A percentile compares a stretch with the other conserved stretches of the same genome.
These are phyloP conservation scores for Epinephelus malabaricus DNA, from an alignment of 2,797 vertebrate species.

Conservation along the genomic window DNA sequence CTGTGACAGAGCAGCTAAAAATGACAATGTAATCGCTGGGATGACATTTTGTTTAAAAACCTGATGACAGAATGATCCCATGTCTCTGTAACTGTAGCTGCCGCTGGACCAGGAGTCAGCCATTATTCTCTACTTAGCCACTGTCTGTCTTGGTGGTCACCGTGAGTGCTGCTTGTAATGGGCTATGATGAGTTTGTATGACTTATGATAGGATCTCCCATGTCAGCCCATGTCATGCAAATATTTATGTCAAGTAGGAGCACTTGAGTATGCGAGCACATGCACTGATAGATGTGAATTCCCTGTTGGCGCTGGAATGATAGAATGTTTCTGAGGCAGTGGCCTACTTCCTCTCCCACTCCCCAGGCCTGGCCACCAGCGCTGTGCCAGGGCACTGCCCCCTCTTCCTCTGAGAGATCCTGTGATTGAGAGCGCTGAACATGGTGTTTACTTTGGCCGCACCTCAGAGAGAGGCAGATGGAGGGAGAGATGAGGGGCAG, in stretches of 20 bases:
- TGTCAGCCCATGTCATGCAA: slow-evolving; percentile 82
- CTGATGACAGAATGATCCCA: slow-evolving; percentile 84
- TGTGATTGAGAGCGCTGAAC: slow-evolving; percentile 75
- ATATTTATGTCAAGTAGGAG: slow-evolving; percentile 83
- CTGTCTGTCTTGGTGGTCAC: slow-evolving; percentile 81
- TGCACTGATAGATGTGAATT: slow-evolving; percentile 80
- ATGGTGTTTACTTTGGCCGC: slow-evolving; percentile 75
- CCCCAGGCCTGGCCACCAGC: slow-evolving; percentile 68
- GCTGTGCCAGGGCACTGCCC: slow-evolving; percentile 71
- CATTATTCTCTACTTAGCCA: slow-evolving; percentile 83
- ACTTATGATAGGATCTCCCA: slow-evolving; percentile 83
- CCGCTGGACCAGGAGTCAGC: slow-evolving; percentile 76
- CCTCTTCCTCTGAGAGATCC: slow-evolving; percentile 85
- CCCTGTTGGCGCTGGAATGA: slow-evolving; percentile 69
- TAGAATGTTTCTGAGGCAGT: slow-evolving; percentile 72
- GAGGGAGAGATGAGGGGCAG: slow-evolving; percentile 47
- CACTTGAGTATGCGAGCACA: slow-evolving; percentile 68
- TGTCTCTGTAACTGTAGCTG: slow-evolving; percentile 82
- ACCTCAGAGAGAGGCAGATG: slow-evolving; percentile 64
- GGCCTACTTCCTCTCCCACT: slow-evolving; percentile 74
- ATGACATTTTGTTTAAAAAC: slow-evolving; percentile 86
- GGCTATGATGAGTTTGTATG: slow-evolving; percentile 79
- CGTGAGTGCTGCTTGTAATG: slow-evolving; percentile 73
- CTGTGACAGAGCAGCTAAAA: slow-evolving; percentile 81
- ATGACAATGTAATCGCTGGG: slow-evolving; percentile 84